A percentile compares a stretch with the other conserved stretches of the same genome.
Evolutionary conservation across 2,888 invertebrate species (phyloP).

Genomic region (Hydriomena furcata): DNA sequence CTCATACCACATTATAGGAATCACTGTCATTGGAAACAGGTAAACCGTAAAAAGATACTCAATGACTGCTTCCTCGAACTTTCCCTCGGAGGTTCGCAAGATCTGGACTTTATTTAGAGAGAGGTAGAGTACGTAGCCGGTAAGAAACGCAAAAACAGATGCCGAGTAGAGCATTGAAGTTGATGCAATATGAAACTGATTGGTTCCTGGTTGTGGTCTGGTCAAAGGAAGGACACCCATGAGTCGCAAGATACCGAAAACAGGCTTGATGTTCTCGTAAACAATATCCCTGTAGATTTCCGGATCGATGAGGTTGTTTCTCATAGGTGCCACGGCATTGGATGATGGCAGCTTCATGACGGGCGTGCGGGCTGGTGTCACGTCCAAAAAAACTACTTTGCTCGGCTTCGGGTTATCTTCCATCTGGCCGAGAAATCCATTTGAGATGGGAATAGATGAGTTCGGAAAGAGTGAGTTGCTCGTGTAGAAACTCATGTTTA

Average conservation of each 20-base stretch:
- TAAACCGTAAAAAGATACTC: conserved; percentile 90
- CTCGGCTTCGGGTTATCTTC: conserved; percentile 52
- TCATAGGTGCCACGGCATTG: conserved; percentile 62
- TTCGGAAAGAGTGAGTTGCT: conserved; percentile 55
- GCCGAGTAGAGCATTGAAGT: conserved; percentile 84
- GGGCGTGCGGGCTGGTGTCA: conserved; percentile 64
- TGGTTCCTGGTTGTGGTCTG: conserved; percentile 72
- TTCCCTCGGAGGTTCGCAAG: conserved; percentile 84
- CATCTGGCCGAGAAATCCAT: conserved; percentile 61
- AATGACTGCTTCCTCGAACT: conserved; percentile 90
- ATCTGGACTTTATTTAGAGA: conserved; percentile 85
- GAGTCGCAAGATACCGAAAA: conserved; percentile 68
- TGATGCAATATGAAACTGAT: conserved; percentile 75
- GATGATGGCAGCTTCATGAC: conserved; percentile 49
- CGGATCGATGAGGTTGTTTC: conserved; percentile 59
- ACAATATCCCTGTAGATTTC: conserved; percentile 66
- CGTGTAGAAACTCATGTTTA: conserved; percentile 61
- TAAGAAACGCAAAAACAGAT: conserved; percentile 71
- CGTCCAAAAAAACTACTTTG: conserved; percentile 69
- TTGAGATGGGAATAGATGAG: conserved; percentile 52
- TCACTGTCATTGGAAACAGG: conserved; percentile 85
- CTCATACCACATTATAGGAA: conserved; percentile 87
- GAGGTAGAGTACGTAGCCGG: conserved; percentile 84
- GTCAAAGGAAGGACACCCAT: conserved; percentile 86
- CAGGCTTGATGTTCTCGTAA: conserved; percentile 76